Conservation (phyloP, 2,888 invertebrate species). For the Perizoma affinitatum region DNA sequence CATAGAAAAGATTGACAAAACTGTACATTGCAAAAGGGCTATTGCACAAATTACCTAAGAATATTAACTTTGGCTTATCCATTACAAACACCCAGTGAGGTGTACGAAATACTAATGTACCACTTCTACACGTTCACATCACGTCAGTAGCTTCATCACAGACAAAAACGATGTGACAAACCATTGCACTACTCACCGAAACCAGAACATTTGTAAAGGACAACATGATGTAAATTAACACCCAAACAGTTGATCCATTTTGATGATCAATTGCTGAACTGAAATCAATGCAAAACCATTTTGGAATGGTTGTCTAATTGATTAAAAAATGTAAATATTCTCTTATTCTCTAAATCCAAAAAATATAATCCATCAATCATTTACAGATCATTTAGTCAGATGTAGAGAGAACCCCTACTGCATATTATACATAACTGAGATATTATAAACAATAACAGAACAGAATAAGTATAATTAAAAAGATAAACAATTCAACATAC, state of each 20-base stretch:
- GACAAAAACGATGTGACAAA: conserved; percentile 46
- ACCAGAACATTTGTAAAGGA: conserved; percentile 42
- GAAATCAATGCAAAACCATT: conserved; percentile 34
- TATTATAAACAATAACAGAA: conserved; percentile 72
- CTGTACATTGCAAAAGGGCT: conserved; percentile 80
- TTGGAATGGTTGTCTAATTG: conserved; percentile 56
- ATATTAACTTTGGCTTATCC: conserved; percentile 82
- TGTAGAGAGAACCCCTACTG: conserved; percentile 19
- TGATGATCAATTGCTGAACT: no score
- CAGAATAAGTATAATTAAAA: conserved; percentile 63
- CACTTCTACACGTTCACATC: conserved; percentile 49
- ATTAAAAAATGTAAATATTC: conserved; percentile 33
- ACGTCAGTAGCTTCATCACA: conserved; percentile 53
- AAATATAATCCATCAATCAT: background rate
- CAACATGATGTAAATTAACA: conserved; percentile 40
- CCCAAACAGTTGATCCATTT: background rate
- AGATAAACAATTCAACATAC: conserved; percentile 70
- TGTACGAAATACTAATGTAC: conserved; percentile 56
- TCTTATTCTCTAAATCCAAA: background rate
- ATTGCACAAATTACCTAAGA: conserved; percentile 81
- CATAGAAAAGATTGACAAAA: conserved; percentile 66
- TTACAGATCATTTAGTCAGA: conserved; percentile 1
- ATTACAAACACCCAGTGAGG: conserved; percentile 67
- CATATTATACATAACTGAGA: conserved; percentile 48
- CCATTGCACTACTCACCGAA: conserved; percentile 38